These are phyloP conservation scores for Mizuhopecten yessoensis DNA, from an alignment of 1,140 invertebrate species.

Conservation along the genomic window DNA sequence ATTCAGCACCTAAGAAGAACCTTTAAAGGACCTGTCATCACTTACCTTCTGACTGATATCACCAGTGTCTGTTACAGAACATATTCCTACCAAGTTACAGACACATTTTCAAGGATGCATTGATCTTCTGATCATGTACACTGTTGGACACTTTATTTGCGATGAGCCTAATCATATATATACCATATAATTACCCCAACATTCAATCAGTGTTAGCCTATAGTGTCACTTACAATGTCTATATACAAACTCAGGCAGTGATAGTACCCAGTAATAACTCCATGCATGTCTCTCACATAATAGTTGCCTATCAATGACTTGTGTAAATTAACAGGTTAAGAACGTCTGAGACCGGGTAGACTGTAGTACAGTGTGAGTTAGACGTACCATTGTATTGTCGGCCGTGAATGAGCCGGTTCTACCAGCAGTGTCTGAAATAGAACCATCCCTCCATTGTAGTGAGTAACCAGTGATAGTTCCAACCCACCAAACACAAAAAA, in stretches of 20 bases:
- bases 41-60: neutral
- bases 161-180: neutral
- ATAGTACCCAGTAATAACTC: neutral
- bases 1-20: neutral
- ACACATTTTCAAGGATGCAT: neutral
- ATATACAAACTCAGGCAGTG: neutral
- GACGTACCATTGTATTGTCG: neutral
- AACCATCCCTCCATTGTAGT: neutral
- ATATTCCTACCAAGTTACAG: neutral
- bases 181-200: neutral
- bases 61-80: neutral
- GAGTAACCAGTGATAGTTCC: neutral
- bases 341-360: neutral
- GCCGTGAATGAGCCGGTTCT: neutral
- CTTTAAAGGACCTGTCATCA: neutral
- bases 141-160: neutral
- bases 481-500: constrained; percentile 29
- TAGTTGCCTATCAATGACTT: constrained; percentile 28
- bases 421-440: neutral
- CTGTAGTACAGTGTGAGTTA: neutral
- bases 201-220: neutral
- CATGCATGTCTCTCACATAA: constrained; percentile 32
- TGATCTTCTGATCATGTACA: neutral
- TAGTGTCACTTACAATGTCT: neutral
- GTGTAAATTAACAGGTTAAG: constrained; percentile 4